phyloP scores from a whole-genome alignment of 2,113 vertebrate genomes.

The Syrmaticus mikado region DNA sequence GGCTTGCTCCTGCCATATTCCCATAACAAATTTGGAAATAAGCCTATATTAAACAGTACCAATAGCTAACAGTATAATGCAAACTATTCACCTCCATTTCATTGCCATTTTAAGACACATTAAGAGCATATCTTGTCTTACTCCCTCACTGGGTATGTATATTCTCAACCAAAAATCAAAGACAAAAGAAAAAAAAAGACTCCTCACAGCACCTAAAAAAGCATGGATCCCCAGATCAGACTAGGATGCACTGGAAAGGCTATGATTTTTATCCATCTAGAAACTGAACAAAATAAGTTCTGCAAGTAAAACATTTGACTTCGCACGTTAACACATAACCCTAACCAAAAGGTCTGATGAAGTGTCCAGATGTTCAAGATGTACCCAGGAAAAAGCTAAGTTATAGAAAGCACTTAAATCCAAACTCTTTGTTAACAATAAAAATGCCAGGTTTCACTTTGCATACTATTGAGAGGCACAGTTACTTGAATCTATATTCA shows the following conservation, averaged over 20 bases:
- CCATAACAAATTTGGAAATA: background rate
- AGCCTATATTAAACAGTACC: background rate
- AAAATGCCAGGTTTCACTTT: conserved; percentile 11
- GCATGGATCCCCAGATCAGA: background rate
- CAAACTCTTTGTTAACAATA: conserved; percentile 18
- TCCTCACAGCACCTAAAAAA: background rate
- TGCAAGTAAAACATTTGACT: background rate
- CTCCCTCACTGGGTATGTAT: background rate
- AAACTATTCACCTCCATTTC: background rate
- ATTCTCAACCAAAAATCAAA: background rate
- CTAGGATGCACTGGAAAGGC: background rate
- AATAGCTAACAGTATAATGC: background rate
- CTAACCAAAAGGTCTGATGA: background rate
- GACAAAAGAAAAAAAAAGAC: background rate
- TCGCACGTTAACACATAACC: background rate
- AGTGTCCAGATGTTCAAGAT: background rate
- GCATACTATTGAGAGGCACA: background rate
- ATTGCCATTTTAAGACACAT: background rate
- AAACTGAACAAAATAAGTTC: background rate
- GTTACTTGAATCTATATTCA: background rate
- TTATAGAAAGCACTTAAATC: background rate
- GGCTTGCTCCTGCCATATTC: background rate
- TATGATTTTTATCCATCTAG: background rate
- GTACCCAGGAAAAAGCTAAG: background rate
- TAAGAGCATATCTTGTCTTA: background rate